Conservation (phyloP, 2,113 vertebrate genomes). For the Rhegmatorhina hoffmannsi region DNA sequence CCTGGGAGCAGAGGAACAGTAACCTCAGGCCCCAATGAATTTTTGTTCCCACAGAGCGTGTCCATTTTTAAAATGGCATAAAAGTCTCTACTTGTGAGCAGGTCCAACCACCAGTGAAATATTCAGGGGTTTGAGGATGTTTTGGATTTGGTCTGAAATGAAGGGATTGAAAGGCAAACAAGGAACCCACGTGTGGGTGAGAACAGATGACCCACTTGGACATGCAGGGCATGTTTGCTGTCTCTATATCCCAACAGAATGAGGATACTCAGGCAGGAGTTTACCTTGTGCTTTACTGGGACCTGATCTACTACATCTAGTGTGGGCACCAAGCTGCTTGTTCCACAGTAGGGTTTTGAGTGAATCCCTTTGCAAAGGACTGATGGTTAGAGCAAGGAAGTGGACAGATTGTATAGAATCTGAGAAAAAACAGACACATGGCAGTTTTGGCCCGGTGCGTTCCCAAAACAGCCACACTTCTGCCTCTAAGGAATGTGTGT, state of each 20-base stretch:
- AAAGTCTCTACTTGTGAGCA: neutral
- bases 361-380: neutral
- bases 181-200: neutral
- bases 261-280: neutral
- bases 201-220: neutral
- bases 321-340: neutral
- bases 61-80: conserved; percentile 1
- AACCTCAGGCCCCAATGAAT: neutral
- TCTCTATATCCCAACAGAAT: accelerated
- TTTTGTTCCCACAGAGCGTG: neutral
- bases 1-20: neutral
- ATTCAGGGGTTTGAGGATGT: neutral
- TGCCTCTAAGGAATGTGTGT: neutral
- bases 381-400: neutral
- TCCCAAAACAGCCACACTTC: neutral
- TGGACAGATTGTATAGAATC: neutral
- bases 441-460: neutral
- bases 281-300: neutral
- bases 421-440: neutral
- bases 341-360: neutral
- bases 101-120: neutral
- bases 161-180: neutral
- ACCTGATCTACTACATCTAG: neutral
- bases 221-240: accelerated
- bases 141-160: neutral